These are phyloP conservation scores for Cheilosia impressa DNA, from an alignment of 2,888 invertebrate genomes.

Conservation along the genomic window DNA sequence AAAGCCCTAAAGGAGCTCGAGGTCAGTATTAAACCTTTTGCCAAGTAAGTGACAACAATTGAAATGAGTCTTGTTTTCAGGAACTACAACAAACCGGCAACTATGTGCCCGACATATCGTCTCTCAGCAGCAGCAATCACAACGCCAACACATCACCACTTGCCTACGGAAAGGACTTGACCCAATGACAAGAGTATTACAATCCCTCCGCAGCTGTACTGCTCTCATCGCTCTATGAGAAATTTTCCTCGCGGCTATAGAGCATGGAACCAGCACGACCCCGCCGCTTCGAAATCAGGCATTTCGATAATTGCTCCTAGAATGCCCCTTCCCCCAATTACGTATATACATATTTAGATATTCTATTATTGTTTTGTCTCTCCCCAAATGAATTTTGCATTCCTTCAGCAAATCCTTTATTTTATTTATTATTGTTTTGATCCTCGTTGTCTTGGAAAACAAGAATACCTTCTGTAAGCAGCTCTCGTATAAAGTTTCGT, in stretches of 20 bases:
- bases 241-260: slow-evolving; percentile 70
- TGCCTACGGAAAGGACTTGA: slow-evolving; percentile 72
- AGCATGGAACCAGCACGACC: slow-evolving; percentile 47
- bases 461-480: slow-evolving; percentile 56
- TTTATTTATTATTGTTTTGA: slow-evolving; percentile 58
- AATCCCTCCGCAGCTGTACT: slow-evolving; percentile 67
- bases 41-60: neutral
- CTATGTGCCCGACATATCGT: slow-evolving; percentile 63
- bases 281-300: slow-evolving; percentile 36
- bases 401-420: slow-evolving; percentile 44
- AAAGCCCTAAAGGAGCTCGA: slow-evolving; percentile 84
- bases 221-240: slow-evolving; percentile 71
- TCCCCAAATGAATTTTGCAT: slow-evolving; percentile 60
- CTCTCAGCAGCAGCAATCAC: slow-evolving; percentile 64
- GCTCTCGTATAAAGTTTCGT: slow-evolving; percentile 48
- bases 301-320: slow-evolving; percentile 50
- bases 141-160: slow-evolving; percentile 73
- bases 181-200: slow-evolving; percentile 75
- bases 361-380: slow-evolving; percentile 58
- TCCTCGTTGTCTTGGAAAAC: slow-evolving; percentile 49
- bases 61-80: slow-evolving; percentile 4
- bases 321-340: slow-evolving; percentile 8
- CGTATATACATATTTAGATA: slow-evolving; percentile 19
- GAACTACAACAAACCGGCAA: slow-evolving; percentile 55
- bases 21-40: slow-evolving; percentile 75